Evolutionary conservation across 1,140 invertebrate genomes (phyloP), one percentile per base, ranked within the genome.

Genomic region (Asbolus verrucosus): DNA sequence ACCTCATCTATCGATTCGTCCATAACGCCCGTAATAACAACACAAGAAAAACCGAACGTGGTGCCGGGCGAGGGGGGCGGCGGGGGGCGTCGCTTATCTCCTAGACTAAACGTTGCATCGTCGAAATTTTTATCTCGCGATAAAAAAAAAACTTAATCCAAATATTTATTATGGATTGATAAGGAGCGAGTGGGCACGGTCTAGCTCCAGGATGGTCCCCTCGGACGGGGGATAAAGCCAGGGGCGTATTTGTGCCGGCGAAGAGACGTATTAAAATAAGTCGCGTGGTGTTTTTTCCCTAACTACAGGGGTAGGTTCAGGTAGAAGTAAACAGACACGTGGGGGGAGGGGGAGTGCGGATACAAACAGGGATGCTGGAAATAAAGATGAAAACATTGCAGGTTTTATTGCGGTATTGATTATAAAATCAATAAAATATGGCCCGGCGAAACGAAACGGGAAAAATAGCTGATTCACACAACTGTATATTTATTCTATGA

Each of bases 381-480:
- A 80, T 80, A 80, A 80, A 80, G 79, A 81, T 80, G 80, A 81
- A 81, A 81, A 81, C 80, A 81, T 81, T 81, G 79, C 80, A 81
- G 80, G 77, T 81, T 81, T 81, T 81, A 81, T 81, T 81, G 79
- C 80, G 80, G 79, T 81, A 81, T 81, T 81, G 80, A 81, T 81
- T 81, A 81, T 81, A 81, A 79, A 81, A 81, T 81, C 80, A 80
- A 81, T 81, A 81, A 81, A 81, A 81, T 81, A 81, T 81, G 79
- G 79, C 78, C 78, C 70, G 72, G 71, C 75, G 73, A 77, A 77
- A 75, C 72, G 76, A 77, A 78, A 79, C 74, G 72, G 73, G 78
- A 77, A 79, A 79, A 79, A 79, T 79, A 76, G 77, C 76, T 76
- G 77, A 77, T 79, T 77, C 78, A 75, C 75, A 76, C 73, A 73